phyloP scores from a whole-genome alignment of 2,113 vertebrate species.

The Vireo altiloquus region DNA sequence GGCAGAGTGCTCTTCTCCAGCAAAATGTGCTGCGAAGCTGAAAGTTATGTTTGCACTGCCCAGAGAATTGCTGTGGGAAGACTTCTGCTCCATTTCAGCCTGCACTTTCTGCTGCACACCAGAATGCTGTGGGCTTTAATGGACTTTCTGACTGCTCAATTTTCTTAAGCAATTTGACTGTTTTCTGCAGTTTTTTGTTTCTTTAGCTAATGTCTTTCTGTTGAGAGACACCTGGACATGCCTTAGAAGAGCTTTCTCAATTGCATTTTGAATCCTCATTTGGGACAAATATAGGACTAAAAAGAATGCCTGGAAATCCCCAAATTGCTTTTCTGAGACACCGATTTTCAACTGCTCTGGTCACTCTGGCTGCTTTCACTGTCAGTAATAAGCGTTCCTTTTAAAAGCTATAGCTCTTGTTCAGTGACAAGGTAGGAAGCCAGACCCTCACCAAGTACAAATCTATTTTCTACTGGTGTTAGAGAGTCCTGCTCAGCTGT shows the following conservation, averaged over 20 bases:
- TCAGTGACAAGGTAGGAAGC: not conserved
- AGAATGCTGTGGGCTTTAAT: not conserved
- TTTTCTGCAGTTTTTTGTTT: not conserved
- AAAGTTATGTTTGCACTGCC: not conserved
- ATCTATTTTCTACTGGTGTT: not conserved
- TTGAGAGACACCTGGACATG: not conserved
- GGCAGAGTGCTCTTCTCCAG: not conserved
- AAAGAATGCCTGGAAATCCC: not conserved
- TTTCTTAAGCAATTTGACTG: not conserved
- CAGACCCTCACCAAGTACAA: not conserved
- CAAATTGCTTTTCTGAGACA: not conserved
- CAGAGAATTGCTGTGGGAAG: not conserved
- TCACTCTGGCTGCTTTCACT: not conserved
- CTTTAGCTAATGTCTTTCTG: not conserved
- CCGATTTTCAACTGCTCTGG: not conserved
- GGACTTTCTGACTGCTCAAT: not conserved
- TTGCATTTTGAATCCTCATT: not conserved
- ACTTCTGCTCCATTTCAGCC: not conserved
- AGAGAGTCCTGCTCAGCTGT: not conserved
- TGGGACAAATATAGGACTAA: not conserved
- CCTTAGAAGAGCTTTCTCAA: not conserved
- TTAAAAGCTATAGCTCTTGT: not conserved
- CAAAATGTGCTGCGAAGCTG: not conserved
- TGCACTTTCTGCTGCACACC: not conserved
- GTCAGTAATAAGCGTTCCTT: not conserved